Conservation (phyloP, 2,888 invertebrate species). For the Coelopa pilipes region DNA sequence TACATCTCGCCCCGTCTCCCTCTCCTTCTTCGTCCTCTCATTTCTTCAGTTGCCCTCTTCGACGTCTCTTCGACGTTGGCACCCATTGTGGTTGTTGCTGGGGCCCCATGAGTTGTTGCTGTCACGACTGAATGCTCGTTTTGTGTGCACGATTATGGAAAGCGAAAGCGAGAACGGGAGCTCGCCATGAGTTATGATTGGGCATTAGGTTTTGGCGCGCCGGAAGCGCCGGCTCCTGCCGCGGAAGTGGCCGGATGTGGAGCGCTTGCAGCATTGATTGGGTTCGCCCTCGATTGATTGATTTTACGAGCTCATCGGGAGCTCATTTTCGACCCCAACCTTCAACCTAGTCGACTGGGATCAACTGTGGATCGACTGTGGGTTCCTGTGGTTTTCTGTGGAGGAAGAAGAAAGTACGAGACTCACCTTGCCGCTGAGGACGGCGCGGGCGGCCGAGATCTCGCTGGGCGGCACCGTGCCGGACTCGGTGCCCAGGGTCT, state of each 20-base stretch:
- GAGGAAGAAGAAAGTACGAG: too few relatives aligned
- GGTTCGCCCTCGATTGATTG: not conserved
- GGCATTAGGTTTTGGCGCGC: slow-evolving; percentile 10
- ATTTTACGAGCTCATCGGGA: too few relatives aligned
- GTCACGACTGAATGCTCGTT: not conserved
- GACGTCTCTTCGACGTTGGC: not conserved
- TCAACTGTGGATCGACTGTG: too few relatives aligned
- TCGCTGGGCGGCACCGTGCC: slow-evolving; percentile 65
- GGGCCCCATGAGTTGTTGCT: not conserved
- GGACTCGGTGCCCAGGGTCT: slow-evolving; percentile 70
- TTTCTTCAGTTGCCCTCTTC: too few relatives aligned
- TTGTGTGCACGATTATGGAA: not conserved
- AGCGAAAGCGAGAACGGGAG: slow-evolving; percentile 15
- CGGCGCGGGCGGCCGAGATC: slow-evolving; percentile 63
- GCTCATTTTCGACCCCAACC: too few relatives aligned
- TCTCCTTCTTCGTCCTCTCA: too few relatives aligned
- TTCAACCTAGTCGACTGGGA: too few relatives aligned
- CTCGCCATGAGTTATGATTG: slow-evolving; percentile 15
- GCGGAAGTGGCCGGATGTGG: not conserved
- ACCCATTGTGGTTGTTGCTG: not conserved
- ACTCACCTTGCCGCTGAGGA: slow-evolving; percentile 66
- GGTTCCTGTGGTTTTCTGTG: too few relatives aligned
- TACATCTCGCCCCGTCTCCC: too few relatives aligned
- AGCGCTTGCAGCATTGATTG: slow-evolving; percentile 27
- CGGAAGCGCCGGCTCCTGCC: not conserved